These are phyloP conservation scores for Atlantisia rogersi DNA, from an alignment of 2,113 vertebrate species.

Conservation along the genomic window DNA sequence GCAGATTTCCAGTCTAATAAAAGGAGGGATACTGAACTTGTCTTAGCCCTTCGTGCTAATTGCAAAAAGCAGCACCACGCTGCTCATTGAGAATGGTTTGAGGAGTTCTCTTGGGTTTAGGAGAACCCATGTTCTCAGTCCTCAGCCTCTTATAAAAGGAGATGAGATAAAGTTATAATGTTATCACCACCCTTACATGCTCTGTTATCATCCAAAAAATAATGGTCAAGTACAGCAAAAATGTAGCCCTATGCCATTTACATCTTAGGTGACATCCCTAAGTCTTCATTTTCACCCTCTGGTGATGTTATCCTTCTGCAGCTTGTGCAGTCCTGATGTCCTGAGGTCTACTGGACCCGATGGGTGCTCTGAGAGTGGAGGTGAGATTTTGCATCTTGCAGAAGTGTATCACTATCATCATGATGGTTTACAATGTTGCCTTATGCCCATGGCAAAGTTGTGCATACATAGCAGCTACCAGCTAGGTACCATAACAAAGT, in stretches of 20 bases:
- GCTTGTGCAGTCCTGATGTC: not conserved
- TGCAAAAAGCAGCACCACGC: not conserved
- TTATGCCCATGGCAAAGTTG: not conserved
- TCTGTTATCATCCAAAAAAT: not conserved
- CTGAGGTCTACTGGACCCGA: not conserved
- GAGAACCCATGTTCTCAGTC: not conserved
- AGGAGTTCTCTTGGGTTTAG: too few species aligned
- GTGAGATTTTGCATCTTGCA: not conserved
- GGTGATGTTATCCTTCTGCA: not conserved
- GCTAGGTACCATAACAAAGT: not conserved
- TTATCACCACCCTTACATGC: not conserved
- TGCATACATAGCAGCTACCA: not conserved
- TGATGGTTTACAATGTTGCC: not conserved
- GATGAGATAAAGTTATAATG: not conserved
- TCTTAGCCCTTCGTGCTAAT: not conserved
- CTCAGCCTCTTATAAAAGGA: not conserved
- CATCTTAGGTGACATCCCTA: not conserved
- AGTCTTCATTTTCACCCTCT: not conserved
- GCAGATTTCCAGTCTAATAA: constrained; percentile 17
- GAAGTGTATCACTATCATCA: not conserved
- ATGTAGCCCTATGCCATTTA: fast-evolving
- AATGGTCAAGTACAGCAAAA: not conserved
- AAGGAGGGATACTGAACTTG: not conserved
- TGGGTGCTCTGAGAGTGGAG: fast-evolving
- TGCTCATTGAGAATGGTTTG: not conserved